Evolutionary conservation across 2,888 invertebrate genomes (phyloP), one percentile per base, ranked within the genome.

Genomic region (Acanthosepion esculentum): DNA sequence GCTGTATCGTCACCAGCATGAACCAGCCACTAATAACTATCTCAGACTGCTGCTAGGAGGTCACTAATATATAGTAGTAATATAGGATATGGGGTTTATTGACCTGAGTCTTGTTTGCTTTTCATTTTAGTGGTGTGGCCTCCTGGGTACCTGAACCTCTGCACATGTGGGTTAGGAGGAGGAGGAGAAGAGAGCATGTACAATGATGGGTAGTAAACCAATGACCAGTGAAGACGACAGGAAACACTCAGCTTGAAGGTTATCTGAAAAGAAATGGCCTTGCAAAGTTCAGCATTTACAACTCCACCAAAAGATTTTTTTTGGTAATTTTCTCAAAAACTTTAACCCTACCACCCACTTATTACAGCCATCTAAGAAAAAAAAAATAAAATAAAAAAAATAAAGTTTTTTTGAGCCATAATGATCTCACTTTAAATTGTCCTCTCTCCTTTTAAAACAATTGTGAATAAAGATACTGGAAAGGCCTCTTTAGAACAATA

Each of bases 261-360:
- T 50, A 93, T 93, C 93, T 93, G 93, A 93, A 93, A 93, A 93
- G 93, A 93, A 93, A 93, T 50, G 93, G 48, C 93, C 93, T 93
- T 93, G 93, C n/a, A 93, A 53, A 93, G 93, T 48, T 93, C 93
- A 93, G n/a, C 53, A 93, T 93, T 93, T 93, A 92, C 50, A 92
- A 92, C 92, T 92, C 50, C 48, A 48, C 92, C 92, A 92, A 92
- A 92, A 92, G 5, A 23, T 92, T 92, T 48, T 48, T 48, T 33
- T 48, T 23, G 48, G 48, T 29, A 48, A 92, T 92, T 92, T 48
- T 92, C 50, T n/a, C 50, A 92, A 48, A 92, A 48, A 23, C 92
- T 92, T 48, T 48, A 48, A 2, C 26, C 48, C 92, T 7, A 78
- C 78, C n/a, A 29, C n/a, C 92, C 26, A 26, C 91, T n/a, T 41